Base-by-base conservation (phyloP, 1,140 invertebrate genomes). In the Zaprionus capensis region DNA sequence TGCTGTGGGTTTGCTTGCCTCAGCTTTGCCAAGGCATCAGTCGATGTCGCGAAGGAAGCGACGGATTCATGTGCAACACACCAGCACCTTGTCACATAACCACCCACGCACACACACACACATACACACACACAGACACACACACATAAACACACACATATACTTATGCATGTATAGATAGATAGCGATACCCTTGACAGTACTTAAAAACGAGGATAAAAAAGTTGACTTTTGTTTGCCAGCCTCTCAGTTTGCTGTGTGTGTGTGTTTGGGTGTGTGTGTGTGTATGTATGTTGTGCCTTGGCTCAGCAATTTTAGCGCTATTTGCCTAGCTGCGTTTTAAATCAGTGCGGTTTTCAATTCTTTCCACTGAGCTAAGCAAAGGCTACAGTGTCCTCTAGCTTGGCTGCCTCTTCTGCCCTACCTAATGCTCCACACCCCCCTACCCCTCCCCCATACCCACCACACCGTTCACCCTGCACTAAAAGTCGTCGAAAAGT, bases 111-210 rank as follows among this genome's bases (percentile, higher is more conserved):
- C 36, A 26, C 24, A 26, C 53, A 61, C 46, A 59, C 36, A 24
- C 24, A 24, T 0, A 5, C 0, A 24, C 24, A 24, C 24, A 24
- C 24, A 24, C 4, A 24, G 71, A 44, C 49, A 14, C 51, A 24
- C 65, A 28, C 20, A 56, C 31, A 36, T 11, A 38, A 31, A 49
- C 31, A 14, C 17, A 41, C 28, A 15, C 22, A 20, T 26, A 46
- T n/a, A 22, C 53, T n/a, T 69, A 49, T 62, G 63, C 72, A 71
- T 58, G 36, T 71, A 81, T 69, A 74, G 78, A 83, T 78, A 88
- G 84, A 88, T 90, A 88, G 84, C 84, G 85, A 90, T 88, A 88
- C 84, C 85, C 84, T 84, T 88, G 84, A 90, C 85, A 88, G 84
- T 88, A 84, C 84, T 88, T 88, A 90, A 88, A 88, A 83, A 56